Conservation (phyloP, 1,140 invertebrate genomes). For the Drosophila virilis region DNA sequence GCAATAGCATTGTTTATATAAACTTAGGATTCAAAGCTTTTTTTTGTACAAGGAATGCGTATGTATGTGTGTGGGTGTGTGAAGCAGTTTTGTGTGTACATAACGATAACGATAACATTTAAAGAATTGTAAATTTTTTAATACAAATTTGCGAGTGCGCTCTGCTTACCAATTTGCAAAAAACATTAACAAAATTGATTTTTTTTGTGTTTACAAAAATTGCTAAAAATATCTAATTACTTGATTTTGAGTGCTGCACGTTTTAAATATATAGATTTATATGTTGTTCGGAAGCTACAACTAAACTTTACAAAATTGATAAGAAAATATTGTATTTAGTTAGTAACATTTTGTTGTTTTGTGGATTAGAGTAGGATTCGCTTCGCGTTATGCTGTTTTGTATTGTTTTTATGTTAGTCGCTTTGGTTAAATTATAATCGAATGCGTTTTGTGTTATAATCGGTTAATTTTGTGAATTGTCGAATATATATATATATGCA, state of each 20-base stretch:
- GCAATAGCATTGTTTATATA: constrained; percentile 31
- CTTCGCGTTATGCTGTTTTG: constrained; percentile 5
- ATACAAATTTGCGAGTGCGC: constrained; percentile 38
- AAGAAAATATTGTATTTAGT: background rate
- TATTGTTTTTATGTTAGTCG: constrained; percentile 19
- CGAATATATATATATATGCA: constrained; percentile 8
- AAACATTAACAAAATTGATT: constrained; percentile 18
- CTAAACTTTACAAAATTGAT: constrained; percentile 17
- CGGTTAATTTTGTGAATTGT: constrained; percentile 26
- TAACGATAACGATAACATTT: constrained; percentile 44
- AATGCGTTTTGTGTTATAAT: constrained; percentile 23
- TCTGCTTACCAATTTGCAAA: constrained; percentile 23
- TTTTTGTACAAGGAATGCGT: constrained; percentile 33
- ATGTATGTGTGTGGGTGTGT: constrained; percentile 23
- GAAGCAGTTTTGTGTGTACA: constrained; percentile 10
- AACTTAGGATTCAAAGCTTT: constrained; percentile 35
- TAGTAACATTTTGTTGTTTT: constrained; percentile 20
- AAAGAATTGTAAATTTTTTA: constrained; percentile 14
- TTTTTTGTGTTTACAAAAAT: constrained; percentile 22
- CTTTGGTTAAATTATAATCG: constrained; percentile 17
- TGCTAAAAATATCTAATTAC: constrained; percentile 32
- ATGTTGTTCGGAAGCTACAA: background rate
- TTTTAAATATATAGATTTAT: constrained; percentile 10
- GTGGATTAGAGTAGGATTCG: background rate
- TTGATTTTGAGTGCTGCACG: constrained; percentile 18